Conservation (phyloP, 1,140 invertebrate genomes). For the Heliothis virescens region DNA sequence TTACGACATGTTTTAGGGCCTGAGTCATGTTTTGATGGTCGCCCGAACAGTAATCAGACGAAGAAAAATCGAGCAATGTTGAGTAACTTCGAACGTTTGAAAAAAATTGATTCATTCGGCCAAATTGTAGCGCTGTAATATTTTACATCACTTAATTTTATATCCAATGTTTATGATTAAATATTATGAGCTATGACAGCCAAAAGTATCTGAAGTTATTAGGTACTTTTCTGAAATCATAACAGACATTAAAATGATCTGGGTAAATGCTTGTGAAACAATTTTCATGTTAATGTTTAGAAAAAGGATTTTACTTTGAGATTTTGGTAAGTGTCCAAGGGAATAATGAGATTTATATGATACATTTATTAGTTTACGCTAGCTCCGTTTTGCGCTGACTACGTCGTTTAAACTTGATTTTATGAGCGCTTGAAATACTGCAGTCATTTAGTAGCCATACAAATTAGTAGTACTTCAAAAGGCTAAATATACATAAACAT, state of each 20-base stretch:
- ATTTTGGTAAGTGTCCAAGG: slow-evolving; percentile 16
- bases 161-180: slow-evolving; percentile 9
- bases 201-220: not conserved
- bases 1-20: slow-evolving; percentile 39
- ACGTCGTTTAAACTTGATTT: not conserved
- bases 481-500: too few relatives aligned
- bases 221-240: slow-evolving; percentile 11
- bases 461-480: too few relatives aligned
- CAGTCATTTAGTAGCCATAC: not conserved
- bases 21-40: slow-evolving; percentile 37
- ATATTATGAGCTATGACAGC: slow-evolving; percentile 16
- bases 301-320: not conserved
- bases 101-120: not conserved
- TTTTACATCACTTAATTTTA: not conserved
- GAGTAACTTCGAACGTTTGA: not conserved
- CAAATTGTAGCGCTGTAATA: not conserved
- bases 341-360: slow-evolving; percentile 1
- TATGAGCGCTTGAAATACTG: not conserved
- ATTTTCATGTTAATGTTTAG: not conserved
- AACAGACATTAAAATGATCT: slow-evolving; percentile 12
- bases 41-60: slow-evolving; percentile 9
- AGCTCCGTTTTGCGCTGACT: not conserved
- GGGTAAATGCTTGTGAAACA: not conserved
- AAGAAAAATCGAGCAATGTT: slow-evolving; percentile 22
- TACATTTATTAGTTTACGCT: slow-evolving; percentile 5